These are phyloP conservation scores for Aphelenchoides fujianensis DNA, from an alignment of 1,140 invertebrate species.

Conservation along the genomic window DNA sequence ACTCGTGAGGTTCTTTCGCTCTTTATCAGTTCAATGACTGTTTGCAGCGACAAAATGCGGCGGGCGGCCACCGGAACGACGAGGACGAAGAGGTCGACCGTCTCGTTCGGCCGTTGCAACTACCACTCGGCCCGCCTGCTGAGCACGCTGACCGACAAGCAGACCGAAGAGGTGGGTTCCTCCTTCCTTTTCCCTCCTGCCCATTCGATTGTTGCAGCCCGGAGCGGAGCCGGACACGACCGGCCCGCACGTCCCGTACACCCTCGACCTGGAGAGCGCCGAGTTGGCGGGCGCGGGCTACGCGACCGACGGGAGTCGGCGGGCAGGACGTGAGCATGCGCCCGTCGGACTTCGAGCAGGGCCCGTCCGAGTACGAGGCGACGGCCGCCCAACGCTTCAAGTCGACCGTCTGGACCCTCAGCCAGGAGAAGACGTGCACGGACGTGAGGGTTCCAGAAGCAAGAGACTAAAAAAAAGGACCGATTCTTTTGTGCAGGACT, in stretches of 20 bases:
- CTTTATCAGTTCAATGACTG: background rate
- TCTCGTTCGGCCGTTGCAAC: conserved; percentile 55
- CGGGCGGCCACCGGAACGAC: conserved; percentile 19
- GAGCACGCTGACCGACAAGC: conserved; percentile 29
- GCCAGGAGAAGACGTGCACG: background rate
- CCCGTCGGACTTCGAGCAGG: background rate
- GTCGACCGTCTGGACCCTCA: background rate
- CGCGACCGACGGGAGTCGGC: background rate
- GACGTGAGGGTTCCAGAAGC: conserved; percentile 2
- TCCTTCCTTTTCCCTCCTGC: too few species aligned
- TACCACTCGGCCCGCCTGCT: conserved; percentile 59
- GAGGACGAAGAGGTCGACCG: conserved; percentile 22
- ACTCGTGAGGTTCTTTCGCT: conserved; percentile 29
- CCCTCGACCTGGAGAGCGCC: conserved; percentile 5
- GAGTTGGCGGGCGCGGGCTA: conserved; percentile 3
- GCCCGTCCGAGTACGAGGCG: background rate
- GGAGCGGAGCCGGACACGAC: too few species aligned
- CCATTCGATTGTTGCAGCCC: too few species aligned
- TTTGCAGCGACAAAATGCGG: conserved; percentile 21
- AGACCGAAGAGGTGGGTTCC: conserved; percentile 6
- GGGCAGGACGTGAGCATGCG: background rate
- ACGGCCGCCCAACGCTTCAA: background rate
- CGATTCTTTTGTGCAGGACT: conserved; percentile 9
- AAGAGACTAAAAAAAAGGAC: background rate
- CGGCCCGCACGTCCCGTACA: background rate